phyloP scores from a whole-genome alignment of 2,113 vertebrate species.

The Melospiza georgiana region DNA sequence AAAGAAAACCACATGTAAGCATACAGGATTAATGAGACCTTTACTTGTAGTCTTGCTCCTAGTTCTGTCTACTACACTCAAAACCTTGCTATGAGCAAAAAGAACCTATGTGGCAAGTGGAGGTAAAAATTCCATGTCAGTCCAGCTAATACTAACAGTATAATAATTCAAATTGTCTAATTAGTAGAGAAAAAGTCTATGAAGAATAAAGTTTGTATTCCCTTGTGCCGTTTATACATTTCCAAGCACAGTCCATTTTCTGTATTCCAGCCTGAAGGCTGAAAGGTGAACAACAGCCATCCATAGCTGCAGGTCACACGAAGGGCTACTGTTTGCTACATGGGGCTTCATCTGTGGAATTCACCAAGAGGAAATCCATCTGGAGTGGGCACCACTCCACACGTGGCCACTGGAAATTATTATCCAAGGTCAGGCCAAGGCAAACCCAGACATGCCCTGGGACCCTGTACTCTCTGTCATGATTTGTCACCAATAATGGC shows the following conservation, averaged over 20 bases:
- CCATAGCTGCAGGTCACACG: neutral
- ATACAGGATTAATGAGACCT: neutral
- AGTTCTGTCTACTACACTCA: neutral
- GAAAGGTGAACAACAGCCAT: neutral
- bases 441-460: neutral
- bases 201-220: neutral
- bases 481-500: neutral
- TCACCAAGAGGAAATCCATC: neutral
- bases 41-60: neutral
- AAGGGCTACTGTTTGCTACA: neutral
- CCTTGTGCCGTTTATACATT: neutral
- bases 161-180: neutral
- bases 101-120: neutral
- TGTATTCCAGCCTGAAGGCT: neutral
- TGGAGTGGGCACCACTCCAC: neutral
- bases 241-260: neutral
- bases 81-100: neutral
- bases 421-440: neutral
- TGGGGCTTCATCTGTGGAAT: fast-evolving
- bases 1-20: neutral
- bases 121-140: neutral
- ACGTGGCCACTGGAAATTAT: neutral
- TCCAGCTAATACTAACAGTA: neutral
- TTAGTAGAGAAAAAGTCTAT: neutral
- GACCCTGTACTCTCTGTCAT: neutral